Conservation (phyloP, 1,140 invertebrate species). For the Luehdorfia chinensis region DNA sequence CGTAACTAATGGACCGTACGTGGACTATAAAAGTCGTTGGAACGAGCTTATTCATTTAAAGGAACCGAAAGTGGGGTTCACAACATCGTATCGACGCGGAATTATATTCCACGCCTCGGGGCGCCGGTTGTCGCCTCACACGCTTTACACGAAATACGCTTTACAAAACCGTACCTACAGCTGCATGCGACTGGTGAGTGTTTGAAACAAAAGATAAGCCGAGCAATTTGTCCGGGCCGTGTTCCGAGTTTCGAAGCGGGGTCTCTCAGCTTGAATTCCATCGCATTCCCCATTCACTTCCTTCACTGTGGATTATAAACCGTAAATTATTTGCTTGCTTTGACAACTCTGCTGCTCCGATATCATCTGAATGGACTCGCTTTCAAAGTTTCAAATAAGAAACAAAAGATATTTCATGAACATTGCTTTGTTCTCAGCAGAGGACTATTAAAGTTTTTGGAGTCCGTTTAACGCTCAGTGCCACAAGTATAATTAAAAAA, state of each 20-base stretch:
- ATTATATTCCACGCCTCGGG: conserved; percentile 35
- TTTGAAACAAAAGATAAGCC: conserved; percentile 48
- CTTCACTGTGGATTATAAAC: conserved; percentile 6
- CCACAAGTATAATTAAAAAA: no score
- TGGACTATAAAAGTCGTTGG: conserved; percentile 29
- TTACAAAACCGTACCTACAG: conserved; percentile 33
- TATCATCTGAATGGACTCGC: conserved; percentile 2
- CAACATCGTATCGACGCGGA: conserved; percentile 28
- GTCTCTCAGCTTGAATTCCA: conserved; percentile 29
- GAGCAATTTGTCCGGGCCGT: conserved; percentile 40
- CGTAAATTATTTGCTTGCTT: conserved; percentile 15
- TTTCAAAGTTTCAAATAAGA: background rate
- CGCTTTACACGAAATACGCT: conserved; percentile 31
- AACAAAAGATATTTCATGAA: conserved; percentile 2
- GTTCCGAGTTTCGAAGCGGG: conserved; percentile 33
- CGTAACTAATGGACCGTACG: conserved; percentile 37
- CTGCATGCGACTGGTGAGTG: conserved; percentile 36
- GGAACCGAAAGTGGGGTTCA: conserved; percentile 21
- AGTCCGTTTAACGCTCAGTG: no score
- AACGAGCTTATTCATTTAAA: conserved; percentile 32
- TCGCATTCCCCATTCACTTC: conserved; percentile 14
- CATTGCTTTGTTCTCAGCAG: background rate
- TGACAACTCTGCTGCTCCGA: conserved; percentile 2
- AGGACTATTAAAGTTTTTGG: conserved; percentile 2
- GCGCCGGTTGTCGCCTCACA: conserved; percentile 26